Base-by-base conservation (phyloP, 1,140 invertebrate species). In the Latrodectus geometricus region DNA sequence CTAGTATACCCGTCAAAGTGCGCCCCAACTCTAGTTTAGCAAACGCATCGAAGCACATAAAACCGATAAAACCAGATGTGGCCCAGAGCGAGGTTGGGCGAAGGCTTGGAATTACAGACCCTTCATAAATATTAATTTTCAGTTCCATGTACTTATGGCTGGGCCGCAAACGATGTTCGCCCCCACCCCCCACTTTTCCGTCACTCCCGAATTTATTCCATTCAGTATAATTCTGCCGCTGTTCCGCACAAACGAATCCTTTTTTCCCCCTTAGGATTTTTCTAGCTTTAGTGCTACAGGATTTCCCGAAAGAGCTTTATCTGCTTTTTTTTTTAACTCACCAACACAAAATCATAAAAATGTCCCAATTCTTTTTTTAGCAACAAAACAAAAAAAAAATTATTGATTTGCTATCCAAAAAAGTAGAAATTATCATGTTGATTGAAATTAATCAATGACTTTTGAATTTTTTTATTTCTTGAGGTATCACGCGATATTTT, bases 101-200 rank as follows among this genome's bases (percentile, higher is more conserved):
- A 23, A 20, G 73, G 66, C 35, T 35, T 49, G 61, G 81, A 85
- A 85, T 85, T 76, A 76, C 73, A 23, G 61, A 66, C 65, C 75
- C 66, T 85, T 85, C 83, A 85, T 85, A 77, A 85, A 85, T 85
- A 85, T 85, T 85, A 85, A 85, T 85, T 85, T 85, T 85, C 75
- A 61, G 74, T 74, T 69, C 74, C 74, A 74, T 75, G 81, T 75
- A 85, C 83, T 77, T 70, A 77, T 17, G 74, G 72, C 65, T 68
- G 11, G 54, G 54, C 54, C 54, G 54, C 54, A 61, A 61, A 61
- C 54, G 54, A 61, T 17, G 54, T 61, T 61, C 54, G 2, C 54
- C 8, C 54, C 17, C 8, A 8, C 54, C 54, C 54, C 54, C 8
- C 17, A 61, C 54, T 61, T 61, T 61, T 61, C 54, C 17, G 11